Evolutionary conservation across 2,888 invertebrate genomes (phyloP).

Genomic region (Eulithis testata): DNA sequence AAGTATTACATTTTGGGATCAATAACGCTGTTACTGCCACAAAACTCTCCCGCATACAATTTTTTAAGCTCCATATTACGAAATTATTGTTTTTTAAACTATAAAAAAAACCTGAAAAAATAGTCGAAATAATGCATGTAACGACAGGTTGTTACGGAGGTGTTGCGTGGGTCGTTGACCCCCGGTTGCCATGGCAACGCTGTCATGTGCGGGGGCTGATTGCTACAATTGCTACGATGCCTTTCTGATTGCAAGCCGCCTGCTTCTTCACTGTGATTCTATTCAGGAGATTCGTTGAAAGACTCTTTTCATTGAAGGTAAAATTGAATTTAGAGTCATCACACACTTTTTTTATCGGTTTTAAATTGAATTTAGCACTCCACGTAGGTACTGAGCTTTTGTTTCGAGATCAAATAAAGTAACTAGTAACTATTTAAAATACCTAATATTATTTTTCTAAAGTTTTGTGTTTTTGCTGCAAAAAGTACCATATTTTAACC

Average conservation of each 20-base stretch:
- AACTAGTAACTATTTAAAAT: too few species aligned
- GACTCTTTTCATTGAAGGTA: background rate
- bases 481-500: too few species aligned
- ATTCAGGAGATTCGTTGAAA: slow-evolving; percentile 4
- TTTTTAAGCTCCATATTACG: too few species aligned
- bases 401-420: too few species aligned
- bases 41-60: too few species aligned
- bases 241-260: slow-evolving; percentile 35
- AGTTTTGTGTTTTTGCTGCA: too few species aligned
- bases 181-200: slow-evolving; percentile 70
- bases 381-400: too few species aligned
- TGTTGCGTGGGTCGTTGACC: slow-evolving; percentile 74
- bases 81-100: too few species aligned
- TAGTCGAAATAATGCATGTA: slow-evolving; percentile 22
- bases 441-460: too few species aligned
- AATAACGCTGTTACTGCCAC: background rate
- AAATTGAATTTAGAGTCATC: background rate
- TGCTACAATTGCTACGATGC: slow-evolving; percentile 53
- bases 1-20: too few species aligned
- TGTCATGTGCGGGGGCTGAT: slow-evolving; percentile 63
- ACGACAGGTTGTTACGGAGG: slow-evolving; percentile 54
- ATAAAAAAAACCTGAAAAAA: slow-evolving; percentile 8
- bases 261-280: slow-evolving; percentile 13
- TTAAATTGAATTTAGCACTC: too few species aligned
- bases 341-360: too few species aligned